Evolutionary conservation across 2,113 vertebrate genomes (phyloP), one percentile per base, ranked within the genome.

Genomic region (Choloepus hoffmanni): DNA sequence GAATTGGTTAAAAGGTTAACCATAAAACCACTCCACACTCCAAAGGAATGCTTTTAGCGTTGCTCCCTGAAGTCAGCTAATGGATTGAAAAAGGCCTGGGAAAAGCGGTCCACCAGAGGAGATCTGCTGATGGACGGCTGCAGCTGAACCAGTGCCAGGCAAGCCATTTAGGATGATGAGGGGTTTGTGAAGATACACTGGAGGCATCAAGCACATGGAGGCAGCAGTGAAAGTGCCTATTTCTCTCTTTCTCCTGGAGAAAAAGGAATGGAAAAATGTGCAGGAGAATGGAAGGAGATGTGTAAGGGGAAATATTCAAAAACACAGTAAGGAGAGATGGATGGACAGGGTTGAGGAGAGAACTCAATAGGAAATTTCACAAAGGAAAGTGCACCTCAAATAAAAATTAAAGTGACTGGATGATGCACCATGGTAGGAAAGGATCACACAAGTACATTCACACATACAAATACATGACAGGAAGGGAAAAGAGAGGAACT

Each of bases 31-130:
- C 45, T 79, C n/a, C 26, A 28, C 3, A 24, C 36, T 85, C 85
- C 36, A 74, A 93, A 74, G 55, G 45, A 95, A 92, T 81, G 89
- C 91, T 97, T 96, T 96, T 77, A 93, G 65, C 85, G 60, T 68
- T 84, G 53, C 53, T 96, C 92, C 86, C 81, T 87, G 83, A 96
- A 84, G 84, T 87, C 93, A 81, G 12, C 89, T 89, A 89, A 94
- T 93, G 83, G 89, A 45, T 72, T 77, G 76, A 68, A 79, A 90
- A 81, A 58, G 76, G 18, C 36, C n/a, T 53, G 63, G 86, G 55
- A 5, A 63, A 90, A 92, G 65, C 73, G 53, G 60, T 48, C 82
- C 82, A 14, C 92, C 48, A 16, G 62, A 92, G 90, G 92, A 92
- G 43, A 48, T 40, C 53, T 6, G 16, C 11, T 58, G 48, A 90